Evolutionary conservation across 2,888 invertebrate genomes (phyloP).

Genomic region (Hypomecis atomaria): DNA sequence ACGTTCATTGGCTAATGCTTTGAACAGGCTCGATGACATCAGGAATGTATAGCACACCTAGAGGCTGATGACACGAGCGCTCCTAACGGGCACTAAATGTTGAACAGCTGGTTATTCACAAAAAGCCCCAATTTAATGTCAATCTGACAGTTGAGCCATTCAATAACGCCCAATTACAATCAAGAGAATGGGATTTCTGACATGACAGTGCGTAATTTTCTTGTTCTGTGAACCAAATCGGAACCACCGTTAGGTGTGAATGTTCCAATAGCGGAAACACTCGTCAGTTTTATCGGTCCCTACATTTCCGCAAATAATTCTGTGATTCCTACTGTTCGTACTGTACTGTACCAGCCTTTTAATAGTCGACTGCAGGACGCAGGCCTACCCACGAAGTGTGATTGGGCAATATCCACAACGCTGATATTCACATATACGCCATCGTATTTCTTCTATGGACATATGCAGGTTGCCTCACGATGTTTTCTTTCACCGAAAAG

Average conservation of each 20-base stretch:
- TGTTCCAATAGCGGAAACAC: constrained; percentile 70
- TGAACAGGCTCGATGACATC: constrained; percentile 37
- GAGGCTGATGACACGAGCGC: constrained; percentile 50
- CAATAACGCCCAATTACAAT: constrained; percentile 49
- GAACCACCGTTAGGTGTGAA: constrained; percentile 77
- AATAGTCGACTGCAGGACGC: too few relatives aligned
- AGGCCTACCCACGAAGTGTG: too few relatives aligned
- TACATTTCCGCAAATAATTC: constrained; percentile 45
- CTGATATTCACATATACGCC: too few relatives aligned
- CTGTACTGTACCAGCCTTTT: background rate
- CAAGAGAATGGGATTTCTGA: constrained; percentile 58
- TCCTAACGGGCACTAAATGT: constrained; percentile 24
- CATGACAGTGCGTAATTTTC: constrained; percentile 68
- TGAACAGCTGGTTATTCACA: constrained; percentile 27
- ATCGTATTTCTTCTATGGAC: too few relatives aligned
- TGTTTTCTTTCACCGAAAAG: too few relatives aligned
- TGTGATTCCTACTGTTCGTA: constrained; percentile 24
- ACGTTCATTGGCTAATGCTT: constrained; percentile 47
- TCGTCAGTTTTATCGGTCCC: constrained; percentile 57
- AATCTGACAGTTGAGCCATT: constrained; percentile 51
- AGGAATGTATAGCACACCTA: constrained; percentile 20
- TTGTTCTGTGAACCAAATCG: constrained; percentile 79
- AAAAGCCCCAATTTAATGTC: constrained; percentile 20
- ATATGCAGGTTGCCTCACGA: too few relatives aligned
- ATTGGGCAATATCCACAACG: too few relatives aligned